Percentiles rank a stretch among this genome's conserved stretches.
phyloP scores from a whole-genome alignment of 2,888 invertebrate species.

The Amblyjoppa fuscipennis region DNA sequence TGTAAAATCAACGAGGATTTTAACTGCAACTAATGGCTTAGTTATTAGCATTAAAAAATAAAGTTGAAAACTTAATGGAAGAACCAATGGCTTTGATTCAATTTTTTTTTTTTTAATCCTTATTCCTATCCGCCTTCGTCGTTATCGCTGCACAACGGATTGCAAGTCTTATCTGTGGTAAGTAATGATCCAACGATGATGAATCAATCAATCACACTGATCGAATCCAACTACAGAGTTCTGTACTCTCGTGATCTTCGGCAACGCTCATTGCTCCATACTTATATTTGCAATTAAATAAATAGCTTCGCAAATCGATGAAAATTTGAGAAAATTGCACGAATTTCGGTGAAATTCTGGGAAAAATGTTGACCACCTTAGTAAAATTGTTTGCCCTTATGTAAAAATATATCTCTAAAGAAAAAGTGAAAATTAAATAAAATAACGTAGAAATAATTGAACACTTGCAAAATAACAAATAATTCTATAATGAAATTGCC shows the following conservation, averaged over 20 bases:
- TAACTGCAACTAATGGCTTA: conserved; percentile 83
- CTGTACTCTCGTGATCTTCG: too few species aligned
- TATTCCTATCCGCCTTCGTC: conserved; percentile 11
- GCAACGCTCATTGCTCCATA: too few species aligned
- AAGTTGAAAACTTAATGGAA: conserved; percentile 80
- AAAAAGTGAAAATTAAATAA: not conserved
- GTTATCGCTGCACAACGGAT: not conserved
- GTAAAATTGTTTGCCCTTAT: not conserved
- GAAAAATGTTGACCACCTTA: too few species aligned
- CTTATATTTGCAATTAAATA: too few species aligned
- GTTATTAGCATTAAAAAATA: conserved; percentile 82
- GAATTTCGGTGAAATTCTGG: too few species aligned
- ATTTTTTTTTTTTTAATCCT: not conserved
- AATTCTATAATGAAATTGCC: not conserved
- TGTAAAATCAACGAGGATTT: conserved; percentile 84
- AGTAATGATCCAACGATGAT: not conserved
- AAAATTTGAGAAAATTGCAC: too few species aligned
- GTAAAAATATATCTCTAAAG: not conserved
- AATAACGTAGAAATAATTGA: not conserved
- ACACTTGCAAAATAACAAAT: too few species aligned
- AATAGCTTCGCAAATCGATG: too few species aligned
- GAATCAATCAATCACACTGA: too few species aligned
- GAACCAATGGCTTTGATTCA: conserved; percentile 39
- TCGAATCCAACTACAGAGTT: too few species aligned
- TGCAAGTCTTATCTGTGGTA: not conserved